A percentile compares a stretch with the other conserved stretches of the same genome.
Evolutionary conservation across 1,140 invertebrate species (phyloP).

Genomic region (Sipha flava): DNA sequence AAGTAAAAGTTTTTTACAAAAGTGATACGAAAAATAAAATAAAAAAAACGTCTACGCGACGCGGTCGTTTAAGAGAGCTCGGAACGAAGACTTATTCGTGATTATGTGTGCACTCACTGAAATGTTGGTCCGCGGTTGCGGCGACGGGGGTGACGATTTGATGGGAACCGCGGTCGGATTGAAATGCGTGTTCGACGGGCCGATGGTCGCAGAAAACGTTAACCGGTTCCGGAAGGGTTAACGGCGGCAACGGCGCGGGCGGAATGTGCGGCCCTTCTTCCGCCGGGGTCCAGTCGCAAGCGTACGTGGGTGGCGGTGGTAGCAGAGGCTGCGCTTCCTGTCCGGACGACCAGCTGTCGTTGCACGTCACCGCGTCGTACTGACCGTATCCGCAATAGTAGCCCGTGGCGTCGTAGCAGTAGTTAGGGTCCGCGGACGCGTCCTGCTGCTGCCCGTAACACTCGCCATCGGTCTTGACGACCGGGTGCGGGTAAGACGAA

Average conservation of each 20-base stretch:
- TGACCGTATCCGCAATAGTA: background rate
- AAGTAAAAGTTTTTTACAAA: no score
- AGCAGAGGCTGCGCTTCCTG: background rate
- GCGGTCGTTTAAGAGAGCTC: no score
- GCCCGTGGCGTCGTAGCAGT: background rate
- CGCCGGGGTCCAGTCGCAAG: background rate
- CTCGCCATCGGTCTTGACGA: background rate
- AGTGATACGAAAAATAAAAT: no score
- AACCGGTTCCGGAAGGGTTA: background rate
- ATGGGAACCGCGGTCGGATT: background rate
- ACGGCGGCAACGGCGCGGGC: background rate
- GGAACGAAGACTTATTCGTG: no score
- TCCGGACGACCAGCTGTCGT: background rate
- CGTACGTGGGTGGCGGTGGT: background rate
- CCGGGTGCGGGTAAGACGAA: background rate
- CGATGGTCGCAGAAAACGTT: background rate
- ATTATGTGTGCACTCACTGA: background rate
- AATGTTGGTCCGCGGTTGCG: background rate
- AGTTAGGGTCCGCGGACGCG: background rate
- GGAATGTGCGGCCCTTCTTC: background rate
- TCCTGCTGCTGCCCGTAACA: background rate
- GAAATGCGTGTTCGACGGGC: background rate
- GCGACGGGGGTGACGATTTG: background rate
- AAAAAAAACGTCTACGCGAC: no score
- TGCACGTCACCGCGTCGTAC: background rate